phyloP scores from a whole-genome alignment of 2,888 invertebrate species.

The Melieria omissa region DNA sequence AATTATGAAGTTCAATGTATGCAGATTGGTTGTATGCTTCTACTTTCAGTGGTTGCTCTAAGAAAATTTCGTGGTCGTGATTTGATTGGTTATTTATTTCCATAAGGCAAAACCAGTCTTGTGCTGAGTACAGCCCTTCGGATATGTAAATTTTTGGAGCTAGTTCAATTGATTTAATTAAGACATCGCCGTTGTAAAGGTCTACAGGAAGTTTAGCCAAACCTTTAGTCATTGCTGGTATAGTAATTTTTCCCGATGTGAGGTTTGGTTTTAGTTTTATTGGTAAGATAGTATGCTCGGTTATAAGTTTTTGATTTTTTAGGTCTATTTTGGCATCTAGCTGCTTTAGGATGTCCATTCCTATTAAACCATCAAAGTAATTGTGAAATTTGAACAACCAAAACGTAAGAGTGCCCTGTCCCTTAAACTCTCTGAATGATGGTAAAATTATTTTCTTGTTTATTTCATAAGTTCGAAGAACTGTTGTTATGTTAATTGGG shows the following conservation, averaged over 20 bases:
- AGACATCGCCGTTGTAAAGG: slow-evolving; percentile 21
- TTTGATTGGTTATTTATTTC: too few relatives aligned
- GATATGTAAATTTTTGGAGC: neutral
- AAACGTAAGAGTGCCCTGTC: neutral
- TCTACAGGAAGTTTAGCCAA: slow-evolving; percentile 23
- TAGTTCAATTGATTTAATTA: slow-evolving; percentile 12
- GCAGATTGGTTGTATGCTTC: slow-evolving; percentile 14
- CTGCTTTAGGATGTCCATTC: slow-evolving; percentile 6
- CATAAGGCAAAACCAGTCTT: too few relatives aligned
- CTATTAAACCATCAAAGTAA: slow-evolving; percentile 13
- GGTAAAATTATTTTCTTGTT: neutral
- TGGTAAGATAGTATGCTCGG: slow-evolving; percentile 16
- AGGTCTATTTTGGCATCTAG: slow-evolving; percentile 17
- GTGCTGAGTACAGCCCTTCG: too few relatives aligned
- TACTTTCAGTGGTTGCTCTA: neutral
- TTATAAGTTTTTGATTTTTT: slow-evolving; percentile 11
- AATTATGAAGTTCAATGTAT: too few relatives aligned
- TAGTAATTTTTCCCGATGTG: slow-evolving; percentile 13
- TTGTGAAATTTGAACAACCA: slow-evolving; percentile 13
- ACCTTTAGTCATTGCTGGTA: slow-evolving; percentile 13
- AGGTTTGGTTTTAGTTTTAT: slow-evolving; percentile 25
- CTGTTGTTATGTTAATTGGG: slow-evolving; percentile 12
- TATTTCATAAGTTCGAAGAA: slow-evolving; percentile 1
- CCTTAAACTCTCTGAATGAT: slow-evolving; percentile 6
- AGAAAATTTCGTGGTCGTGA: too few relatives aligned